phyloP scores from a whole-genome alignment of 2,888 invertebrate genomes.

The Drosophila meridiana region DNA sequence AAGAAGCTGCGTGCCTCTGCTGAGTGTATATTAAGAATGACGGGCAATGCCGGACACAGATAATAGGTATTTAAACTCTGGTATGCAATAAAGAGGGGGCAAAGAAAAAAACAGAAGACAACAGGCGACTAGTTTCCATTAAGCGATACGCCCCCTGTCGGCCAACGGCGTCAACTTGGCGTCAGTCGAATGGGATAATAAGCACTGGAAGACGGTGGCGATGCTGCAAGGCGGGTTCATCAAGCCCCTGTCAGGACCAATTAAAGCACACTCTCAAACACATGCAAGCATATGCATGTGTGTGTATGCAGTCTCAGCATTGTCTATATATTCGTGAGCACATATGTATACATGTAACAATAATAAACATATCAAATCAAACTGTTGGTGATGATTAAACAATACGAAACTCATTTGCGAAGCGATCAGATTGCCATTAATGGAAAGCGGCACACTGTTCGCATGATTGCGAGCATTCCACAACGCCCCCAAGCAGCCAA shows the following conservation, averaged over 20 bases:
- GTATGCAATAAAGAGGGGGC: constrained; percentile 47
- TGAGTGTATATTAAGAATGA: constrained; percentile 10
- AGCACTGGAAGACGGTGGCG: constrained; percentile 37
- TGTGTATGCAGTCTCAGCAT: background rate
- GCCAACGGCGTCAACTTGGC: constrained; percentile 71
- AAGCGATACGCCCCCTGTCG: constrained; percentile 67
- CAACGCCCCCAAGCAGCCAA: constrained; percentile 25
- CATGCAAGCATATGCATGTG: background rate
- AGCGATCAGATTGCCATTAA: constrained; percentile 13
- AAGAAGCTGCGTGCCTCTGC: constrained; percentile 9
- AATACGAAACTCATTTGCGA: constrained; percentile 8
- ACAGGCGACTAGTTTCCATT: constrained; percentile 71
- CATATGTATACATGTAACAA: background rate
- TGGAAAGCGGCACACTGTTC: constrained; percentile 26
- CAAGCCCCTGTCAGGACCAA: constrained; percentile 30
- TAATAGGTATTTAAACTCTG: constrained; percentile 45
- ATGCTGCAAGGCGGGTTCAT: constrained; percentile 26
- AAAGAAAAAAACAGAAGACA: constrained; percentile 22
- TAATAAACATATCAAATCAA: background rate
- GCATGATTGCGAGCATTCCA: constrained; percentile 25
- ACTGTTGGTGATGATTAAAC: constrained; percentile 4
- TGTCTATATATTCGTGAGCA: background rate
- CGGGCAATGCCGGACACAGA: constrained; percentile 32
- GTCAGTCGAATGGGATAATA: constrained; percentile 69
- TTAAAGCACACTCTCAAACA: constrained; percentile 15